Percentiles rank a stretch among this genome's conserved stretches.
These are phyloP conservation scores for Seira ritae DNA, from an alignment of 2,888 invertebrate genomes.

Conservation along the genomic window DNA sequence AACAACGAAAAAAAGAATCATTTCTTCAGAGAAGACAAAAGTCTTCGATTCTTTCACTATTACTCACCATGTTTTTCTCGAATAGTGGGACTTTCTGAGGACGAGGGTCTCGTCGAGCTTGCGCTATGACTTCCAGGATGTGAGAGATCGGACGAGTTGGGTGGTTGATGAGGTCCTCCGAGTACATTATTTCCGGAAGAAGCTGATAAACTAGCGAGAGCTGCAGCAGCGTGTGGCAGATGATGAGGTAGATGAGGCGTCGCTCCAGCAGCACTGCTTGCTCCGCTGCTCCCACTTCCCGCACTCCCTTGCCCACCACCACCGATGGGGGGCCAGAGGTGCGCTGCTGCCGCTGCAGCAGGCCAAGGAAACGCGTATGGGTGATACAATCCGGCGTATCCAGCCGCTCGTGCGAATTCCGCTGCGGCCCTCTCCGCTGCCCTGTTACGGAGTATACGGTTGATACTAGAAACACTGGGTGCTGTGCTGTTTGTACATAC, in stretches of 20 bases:
- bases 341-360: conserved; percentile 73
- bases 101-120: conserved; percentile 72
- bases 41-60: background rate
- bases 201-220: conserved; percentile 64
- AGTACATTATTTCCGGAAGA: conserved; percentile 65
- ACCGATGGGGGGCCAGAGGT: conserved; percentile 79
- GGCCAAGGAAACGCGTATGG: conserved; percentile 80
- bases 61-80: conserved; percentile 70
- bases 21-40: background rate
- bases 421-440: conserved; percentile 97
- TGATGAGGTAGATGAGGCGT: conserved; percentile 35
- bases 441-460: conserved; percentile 94
- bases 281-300: conserved; percentile 65
- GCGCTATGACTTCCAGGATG: conserved; percentile 73
- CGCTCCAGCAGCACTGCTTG: conserved; percentile 77
- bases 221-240: conserved; percentile 61
- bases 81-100: conserved; percentile 72
- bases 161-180: conserved; percentile 65
- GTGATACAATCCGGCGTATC: conserved; percentile 90
- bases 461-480: conserved; percentile 97
- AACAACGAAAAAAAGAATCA: conserved; percentile 1
- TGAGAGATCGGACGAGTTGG: conserved; percentile 76
- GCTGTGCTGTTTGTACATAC: conserved; percentile 97
- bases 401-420: conserved; percentile 94
- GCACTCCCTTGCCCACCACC: conserved; percentile 41